phyloP scores from a whole-genome alignment of 2,113 vertebrate genomes.

The Phalacrocorax pelagicus region DNA sequence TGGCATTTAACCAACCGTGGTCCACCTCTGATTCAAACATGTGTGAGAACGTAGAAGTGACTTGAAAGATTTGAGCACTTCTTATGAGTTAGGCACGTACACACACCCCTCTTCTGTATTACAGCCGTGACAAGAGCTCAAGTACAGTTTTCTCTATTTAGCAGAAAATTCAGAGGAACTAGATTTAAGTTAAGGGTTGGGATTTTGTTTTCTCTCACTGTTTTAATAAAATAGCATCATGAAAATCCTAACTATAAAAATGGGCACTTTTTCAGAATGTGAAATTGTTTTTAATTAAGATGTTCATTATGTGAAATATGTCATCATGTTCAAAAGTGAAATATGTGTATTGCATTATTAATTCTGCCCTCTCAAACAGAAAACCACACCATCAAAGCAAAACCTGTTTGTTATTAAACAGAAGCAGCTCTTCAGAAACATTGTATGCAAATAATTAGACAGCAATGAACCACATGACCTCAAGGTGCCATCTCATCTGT shows the following conservation, averaged over 20 bases:
- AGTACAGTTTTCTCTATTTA: background rate
- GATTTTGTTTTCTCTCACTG: background rate
- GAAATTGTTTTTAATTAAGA: too few relatives aligned
- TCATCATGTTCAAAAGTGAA: too few relatives aligned
- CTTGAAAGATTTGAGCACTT: background rate
- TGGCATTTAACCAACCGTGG: background rate
- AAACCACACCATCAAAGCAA: background rate
- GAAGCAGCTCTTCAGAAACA: background rate
- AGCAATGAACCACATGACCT: background rate
- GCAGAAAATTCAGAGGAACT: background rate
- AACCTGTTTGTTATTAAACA: background rate
- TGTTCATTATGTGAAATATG: too few relatives aligned
- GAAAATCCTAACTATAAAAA: background rate
- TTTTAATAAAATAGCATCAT: background rate
- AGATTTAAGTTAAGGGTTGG: background rate
- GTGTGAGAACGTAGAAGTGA: background rate
- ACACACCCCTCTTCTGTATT: background rate
- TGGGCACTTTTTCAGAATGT: too few relatives aligned
- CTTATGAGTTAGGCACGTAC: background rate
- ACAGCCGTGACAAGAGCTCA: background rate
- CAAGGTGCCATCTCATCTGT: background rate
- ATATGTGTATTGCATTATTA: too few relatives aligned
- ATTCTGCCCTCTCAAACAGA: background rate
- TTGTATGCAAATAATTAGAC: background rate
- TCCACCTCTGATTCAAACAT: background rate